These are phyloP conservation scores for Aegotheles bennettii DNA, from an alignment of 2,113 vertebrate genomes.

Conservation along the genomic window DNA sequence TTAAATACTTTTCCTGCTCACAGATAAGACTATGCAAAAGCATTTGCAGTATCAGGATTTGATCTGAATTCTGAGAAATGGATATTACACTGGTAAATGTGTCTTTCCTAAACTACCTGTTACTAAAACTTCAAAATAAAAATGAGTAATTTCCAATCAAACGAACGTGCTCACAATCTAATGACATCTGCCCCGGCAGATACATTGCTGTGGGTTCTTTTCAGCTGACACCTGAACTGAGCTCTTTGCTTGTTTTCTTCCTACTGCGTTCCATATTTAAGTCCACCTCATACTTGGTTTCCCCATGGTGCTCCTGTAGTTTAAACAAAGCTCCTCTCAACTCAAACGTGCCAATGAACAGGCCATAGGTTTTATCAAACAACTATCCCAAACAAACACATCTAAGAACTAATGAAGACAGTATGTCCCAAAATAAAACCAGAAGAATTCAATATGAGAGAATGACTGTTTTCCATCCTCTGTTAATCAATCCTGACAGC, in stretches of 20 bases:
- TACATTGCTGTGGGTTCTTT: not conserved
- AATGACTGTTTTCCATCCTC: not conserved
- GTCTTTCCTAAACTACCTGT: not conserved
- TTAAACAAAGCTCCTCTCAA: not conserved
- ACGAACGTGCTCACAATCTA: not conserved
- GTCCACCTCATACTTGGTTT: not conserved
- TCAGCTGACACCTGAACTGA: not conserved
- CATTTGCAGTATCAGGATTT: not conserved
- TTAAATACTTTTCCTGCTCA: not conserved
- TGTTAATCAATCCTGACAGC: not conserved
- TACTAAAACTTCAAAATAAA: not conserved
- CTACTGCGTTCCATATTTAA: not conserved
- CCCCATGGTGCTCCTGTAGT: not conserved
- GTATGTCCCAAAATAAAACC: not conserved
- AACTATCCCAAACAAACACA: not conserved
- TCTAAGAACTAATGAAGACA: not conserved
- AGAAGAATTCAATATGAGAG: not conserved
- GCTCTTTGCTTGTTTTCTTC: not conserved
- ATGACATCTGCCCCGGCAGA: fast-evolving
- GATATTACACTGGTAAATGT: not conserved
- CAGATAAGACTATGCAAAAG: not conserved
- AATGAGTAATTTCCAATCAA: not conserved
- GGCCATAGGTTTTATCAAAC: not conserved
- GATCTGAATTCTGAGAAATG: not conserved
- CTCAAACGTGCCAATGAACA: not conserved